Conservation (phyloP, 2,113 vertebrate genomes). For the Caretta caretta region DNA sequence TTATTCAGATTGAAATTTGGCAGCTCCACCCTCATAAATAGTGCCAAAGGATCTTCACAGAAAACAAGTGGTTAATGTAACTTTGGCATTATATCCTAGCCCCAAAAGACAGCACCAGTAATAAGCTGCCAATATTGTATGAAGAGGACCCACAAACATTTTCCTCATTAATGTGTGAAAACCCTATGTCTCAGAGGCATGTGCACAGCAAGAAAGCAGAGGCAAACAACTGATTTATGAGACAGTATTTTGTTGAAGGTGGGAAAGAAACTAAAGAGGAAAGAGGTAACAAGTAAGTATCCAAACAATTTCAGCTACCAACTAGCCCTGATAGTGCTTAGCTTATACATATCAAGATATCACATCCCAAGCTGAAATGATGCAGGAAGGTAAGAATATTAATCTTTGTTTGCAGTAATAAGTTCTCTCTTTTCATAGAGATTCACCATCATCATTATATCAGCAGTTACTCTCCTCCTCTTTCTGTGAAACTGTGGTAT, state of each 20-base stretch:
- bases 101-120: not conserved
- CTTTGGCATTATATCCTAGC: not conserved
- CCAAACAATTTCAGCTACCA: not conserved
- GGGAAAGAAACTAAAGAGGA: not conserved
- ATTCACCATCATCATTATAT: not conserved
- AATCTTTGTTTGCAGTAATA: not conserved
- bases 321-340: not conserved
- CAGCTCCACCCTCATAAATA: not conserved
- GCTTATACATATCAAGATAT: not conserved
- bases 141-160: not conserved
- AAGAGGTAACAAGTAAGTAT: not conserved
- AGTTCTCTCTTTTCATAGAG: not conserved
- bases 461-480: not conserved
- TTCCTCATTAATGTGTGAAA: rapidly evolving
- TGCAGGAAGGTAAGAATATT: not conserved
- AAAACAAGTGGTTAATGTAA: not conserved
- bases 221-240: rapidly evolving
- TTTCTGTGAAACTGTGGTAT: not conserved
- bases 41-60: not conserved
- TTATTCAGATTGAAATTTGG: not conserved
- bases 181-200: not conserved
- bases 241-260: too few species aligned
- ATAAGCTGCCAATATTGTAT: not conserved
- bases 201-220: not conserved
- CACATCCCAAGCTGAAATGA: not conserved